Conservation (phyloP, 2,113 vertebrate genomes). For the Drymodes brunneopygia region DNA sequence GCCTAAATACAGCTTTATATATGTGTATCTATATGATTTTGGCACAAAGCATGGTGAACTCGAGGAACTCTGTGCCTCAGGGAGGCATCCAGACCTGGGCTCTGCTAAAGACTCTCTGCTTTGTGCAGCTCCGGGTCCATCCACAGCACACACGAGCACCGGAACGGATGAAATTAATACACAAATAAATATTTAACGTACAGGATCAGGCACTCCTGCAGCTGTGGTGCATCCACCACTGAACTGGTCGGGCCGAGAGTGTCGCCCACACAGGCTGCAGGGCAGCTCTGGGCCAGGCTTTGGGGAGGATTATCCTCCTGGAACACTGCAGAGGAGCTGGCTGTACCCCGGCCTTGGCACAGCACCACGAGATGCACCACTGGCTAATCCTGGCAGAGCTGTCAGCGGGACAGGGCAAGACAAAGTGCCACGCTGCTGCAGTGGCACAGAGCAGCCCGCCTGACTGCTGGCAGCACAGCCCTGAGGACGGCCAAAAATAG, state of each 20-base stretch:
- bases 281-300: background rate
- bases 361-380: slow-evolving; percentile 8
- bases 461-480: background rate
- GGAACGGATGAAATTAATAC: accelerated
- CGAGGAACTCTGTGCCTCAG: background rate
- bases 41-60: background rate
- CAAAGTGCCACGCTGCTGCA: background rate
- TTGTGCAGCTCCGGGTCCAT: background rate
- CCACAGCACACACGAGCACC: background rate
- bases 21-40: background rate
- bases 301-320: background rate
- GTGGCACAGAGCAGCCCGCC: background rate
- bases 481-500: background rate
- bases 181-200: accelerated
- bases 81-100: background rate
- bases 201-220: background rate
- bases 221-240: background rate
- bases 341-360: background rate
- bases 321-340: slow-evolving; percentile 8
- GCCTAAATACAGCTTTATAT: background rate
- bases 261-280: background rate
- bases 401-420: slow-evolving; percentile 6
- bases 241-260: background rate
- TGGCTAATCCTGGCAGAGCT: slow-evolving; percentile 15
- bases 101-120: background rate